Conservation (phyloP, 2,113 vertebrate species). For the Eclectus roratus region DNA sequence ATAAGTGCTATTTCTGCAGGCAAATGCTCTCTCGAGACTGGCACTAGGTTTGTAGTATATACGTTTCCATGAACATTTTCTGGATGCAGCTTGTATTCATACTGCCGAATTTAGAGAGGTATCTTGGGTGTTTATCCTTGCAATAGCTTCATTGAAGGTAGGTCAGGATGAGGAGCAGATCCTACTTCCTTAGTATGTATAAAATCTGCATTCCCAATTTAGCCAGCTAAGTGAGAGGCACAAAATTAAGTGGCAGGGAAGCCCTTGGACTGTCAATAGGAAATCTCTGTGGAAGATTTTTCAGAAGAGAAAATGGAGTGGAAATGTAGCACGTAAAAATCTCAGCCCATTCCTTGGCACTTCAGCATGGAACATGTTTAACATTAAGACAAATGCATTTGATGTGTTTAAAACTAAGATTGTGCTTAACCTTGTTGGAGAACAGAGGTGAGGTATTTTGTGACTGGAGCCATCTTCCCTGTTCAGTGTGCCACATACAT, state of each 20-base stretch:
- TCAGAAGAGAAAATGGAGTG: not conserved
- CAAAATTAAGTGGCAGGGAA: not conserved
- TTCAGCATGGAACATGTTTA: not conserved
- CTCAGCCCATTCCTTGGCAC: not conserved
- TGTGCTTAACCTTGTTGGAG: not conserved
- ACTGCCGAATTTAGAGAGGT: not conserved
- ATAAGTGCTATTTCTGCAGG: not conserved
- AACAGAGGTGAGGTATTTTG: not conserved
- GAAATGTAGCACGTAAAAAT: not conserved
- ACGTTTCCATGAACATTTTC: not conserved
- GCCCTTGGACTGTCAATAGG: not conserved
- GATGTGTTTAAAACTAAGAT: not conserved
- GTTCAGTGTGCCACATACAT: not conserved
- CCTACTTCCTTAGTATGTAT: not conserved
- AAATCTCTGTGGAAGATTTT: not conserved
- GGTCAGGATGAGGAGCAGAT: not conserved
- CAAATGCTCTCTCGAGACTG: not conserved
- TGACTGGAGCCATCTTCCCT: not conserved
- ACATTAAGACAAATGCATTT: not conserved
- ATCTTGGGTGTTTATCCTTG: not conserved
- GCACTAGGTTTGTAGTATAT: not conserved
- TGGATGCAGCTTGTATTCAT: not conserved
- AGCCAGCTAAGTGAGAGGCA: not conserved
- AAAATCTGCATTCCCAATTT: not conserved
- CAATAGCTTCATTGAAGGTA: not conserved